Conservation (phyloP, 2,888 invertebrate genomes). For the Sinohyriopsis cumingii region DNA sequence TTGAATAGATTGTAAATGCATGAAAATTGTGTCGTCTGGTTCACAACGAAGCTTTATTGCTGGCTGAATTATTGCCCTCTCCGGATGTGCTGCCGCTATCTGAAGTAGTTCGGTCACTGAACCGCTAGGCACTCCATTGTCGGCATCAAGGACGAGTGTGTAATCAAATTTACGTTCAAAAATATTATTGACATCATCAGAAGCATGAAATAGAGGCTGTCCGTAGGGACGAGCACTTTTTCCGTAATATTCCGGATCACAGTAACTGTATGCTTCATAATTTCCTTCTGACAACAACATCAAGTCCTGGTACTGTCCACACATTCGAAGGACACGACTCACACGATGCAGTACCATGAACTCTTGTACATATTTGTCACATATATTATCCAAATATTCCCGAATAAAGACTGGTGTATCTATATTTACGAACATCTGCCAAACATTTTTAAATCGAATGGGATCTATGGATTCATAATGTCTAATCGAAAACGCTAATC, state of each 20-base stretch:
- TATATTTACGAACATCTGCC: conserved; percentile 52
- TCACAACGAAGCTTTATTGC: conserved; percentile 56
- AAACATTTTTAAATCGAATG: conserved; percentile 49
- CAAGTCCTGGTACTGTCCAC: conserved; percentile 66
- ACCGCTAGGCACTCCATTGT: conserved; percentile 56
- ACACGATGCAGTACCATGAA: conserved; percentile 62
- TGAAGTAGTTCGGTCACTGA: conserved; percentile 53
- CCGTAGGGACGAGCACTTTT: conserved; percentile 47
- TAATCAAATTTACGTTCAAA: conserved; percentile 52
- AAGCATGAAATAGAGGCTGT: conserved; percentile 58
- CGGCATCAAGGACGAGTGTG: conserved; percentile 60
- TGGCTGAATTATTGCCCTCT: conserved; percentile 62
- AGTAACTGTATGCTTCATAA: conserved; percentile 55
- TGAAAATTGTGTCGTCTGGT: conserved; percentile 57
- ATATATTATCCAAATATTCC: conserved; percentile 59
- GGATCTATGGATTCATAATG: conserved; percentile 49
- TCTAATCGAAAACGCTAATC: conserved; percentile 47
- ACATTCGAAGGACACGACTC: conserved; percentile 58
- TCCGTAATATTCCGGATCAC: conserved; percentile 53
- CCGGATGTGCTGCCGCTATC: conserved; percentile 61
- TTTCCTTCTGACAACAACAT: conserved; percentile 63
- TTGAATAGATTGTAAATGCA: conserved; percentile 61
- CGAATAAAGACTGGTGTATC: conserved; percentile 47
- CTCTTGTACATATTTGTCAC: conserved; percentile 56
- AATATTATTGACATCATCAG: conserved; percentile 59